Percentiles rank a stretch among this genome's conserved stretches.
phyloP scores from a whole-genome alignment of 2,888 invertebrate genomes.

The Phragmatobia fuliginosa region DNA sequence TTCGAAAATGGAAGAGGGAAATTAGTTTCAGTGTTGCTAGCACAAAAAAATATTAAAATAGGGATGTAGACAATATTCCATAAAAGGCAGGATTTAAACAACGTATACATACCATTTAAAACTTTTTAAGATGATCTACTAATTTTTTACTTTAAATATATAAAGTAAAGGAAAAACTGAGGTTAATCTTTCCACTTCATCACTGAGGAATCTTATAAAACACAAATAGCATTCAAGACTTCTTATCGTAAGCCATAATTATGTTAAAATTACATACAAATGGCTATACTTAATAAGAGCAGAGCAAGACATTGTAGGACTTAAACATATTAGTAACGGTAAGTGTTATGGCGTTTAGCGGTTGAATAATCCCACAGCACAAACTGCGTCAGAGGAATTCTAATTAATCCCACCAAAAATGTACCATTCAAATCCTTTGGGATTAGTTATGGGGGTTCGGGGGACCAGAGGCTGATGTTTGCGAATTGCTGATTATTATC shows the following conservation, averaged over 20 bases:
- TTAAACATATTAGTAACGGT: slow-evolving; percentile 32
- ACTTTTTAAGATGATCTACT: not conserved
- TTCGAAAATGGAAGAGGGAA: slow-evolving; percentile 1
- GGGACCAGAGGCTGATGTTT: slow-evolving; percentile 68
- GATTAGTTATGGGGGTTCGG: slow-evolving; percentile 51
- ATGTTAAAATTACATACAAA: not conserved
- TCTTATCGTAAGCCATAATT: not conserved
- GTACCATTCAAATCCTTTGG: slow-evolving; percentile 62
- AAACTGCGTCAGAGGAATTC: slow-evolving; percentile 57
- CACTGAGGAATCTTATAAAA: not conserved
- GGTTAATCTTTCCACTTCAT: not conserved
- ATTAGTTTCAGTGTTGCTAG: not conserved
- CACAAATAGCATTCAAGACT: not conserved
- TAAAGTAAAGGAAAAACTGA: not conserved
- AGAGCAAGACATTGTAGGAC: slow-evolving; percentile 26
- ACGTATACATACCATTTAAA: not conserved
- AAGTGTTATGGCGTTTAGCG: slow-evolving; percentile 49
- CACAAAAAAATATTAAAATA: not conserved
- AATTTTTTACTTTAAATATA: not conserved
- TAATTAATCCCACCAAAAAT: slow-evolving; percentile 74
- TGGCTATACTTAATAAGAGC: slow-evolving; percentile 16
- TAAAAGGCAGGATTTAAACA: not conserved
- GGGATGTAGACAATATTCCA: not conserved
- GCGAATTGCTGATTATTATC: slow-evolving; percentile 81
- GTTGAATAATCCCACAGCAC: slow-evolving; percentile 51